Conservation (phyloP, 2,888 invertebrate species). For the Ormyrus rosae region DNA sequence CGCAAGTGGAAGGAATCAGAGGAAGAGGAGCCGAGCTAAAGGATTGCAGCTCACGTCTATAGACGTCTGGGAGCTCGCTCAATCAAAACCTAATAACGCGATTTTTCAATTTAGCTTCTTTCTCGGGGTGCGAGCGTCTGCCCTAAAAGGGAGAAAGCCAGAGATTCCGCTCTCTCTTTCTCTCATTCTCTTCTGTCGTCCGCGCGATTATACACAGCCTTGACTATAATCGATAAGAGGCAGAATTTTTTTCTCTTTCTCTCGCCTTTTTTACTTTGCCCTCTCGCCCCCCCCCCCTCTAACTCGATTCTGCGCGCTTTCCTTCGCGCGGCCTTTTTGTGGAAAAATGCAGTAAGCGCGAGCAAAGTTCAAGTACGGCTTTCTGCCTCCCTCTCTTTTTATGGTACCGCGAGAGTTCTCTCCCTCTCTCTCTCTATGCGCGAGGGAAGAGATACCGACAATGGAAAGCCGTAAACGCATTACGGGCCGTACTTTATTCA, state of each 20-base stretch:
- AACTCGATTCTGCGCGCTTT: conserved; percentile 37
- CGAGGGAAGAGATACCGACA: conserved; percentile 37
- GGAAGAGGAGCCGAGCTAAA: not conserved
- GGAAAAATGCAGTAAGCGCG: conserved; percentile 41
- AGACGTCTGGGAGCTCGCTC: conserved; percentile 1
- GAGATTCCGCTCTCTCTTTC: not conserved
- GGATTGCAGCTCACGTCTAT: not conserved
- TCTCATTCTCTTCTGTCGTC: not conserved
- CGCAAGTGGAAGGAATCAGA: not conserved
- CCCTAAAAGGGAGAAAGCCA: not conserved
- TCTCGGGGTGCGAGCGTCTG: not conserved
- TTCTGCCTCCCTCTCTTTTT: not conserved
- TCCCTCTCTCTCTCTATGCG: not conserved
- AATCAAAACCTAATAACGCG: conserved; percentile 46
- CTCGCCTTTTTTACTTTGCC: conserved; percentile 5
- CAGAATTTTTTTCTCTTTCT: conserved; percentile 19
- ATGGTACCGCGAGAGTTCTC: no score
- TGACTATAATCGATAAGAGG: conserved; percentile 52
- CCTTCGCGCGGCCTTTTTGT: conserved; percentile 36
- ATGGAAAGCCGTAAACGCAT: conserved; percentile 52
- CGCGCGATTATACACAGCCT: conserved; percentile 43
- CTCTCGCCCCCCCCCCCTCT: conserved; percentile 14
- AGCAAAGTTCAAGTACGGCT: conserved; percentile 45
- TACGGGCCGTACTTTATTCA: conserved; percentile 46
- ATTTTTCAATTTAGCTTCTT: conserved; percentile 35